Evolutionary conservation across 2,113 vertebrate genomes (phyloP).

Genomic region (Pungitius pungitius): DNA sequence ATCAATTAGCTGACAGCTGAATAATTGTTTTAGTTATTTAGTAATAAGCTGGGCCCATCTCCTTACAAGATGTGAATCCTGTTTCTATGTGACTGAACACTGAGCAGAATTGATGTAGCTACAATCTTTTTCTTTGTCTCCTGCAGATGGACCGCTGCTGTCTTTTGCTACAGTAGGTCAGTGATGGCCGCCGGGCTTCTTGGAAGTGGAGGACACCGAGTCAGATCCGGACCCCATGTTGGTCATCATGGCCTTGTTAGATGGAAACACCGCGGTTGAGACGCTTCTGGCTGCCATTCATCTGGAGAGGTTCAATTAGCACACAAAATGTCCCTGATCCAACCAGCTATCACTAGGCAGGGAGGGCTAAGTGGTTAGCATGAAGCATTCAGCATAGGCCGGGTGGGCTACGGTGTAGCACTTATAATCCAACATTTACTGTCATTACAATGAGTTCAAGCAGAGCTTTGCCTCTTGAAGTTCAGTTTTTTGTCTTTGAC

Average conservation of each 20-base stretch:
- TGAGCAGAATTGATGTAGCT: too few relatives aligned
- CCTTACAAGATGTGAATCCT: too few relatives aligned
- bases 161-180: slow-evolving; percentile 49
- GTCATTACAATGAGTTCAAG: neutral
- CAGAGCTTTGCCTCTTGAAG: neutral
- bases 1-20: neutral
- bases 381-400: too few relatives aligned
- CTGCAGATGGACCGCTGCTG: slow-evolving; percentile 72
- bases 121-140: neutral
- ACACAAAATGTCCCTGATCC: too few relatives aligned
- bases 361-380: neutral
- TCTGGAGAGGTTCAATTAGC: slow-evolving; percentile 77
- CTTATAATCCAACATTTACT: too few relatives aligned
- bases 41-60: too few relatives aligned
- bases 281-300: slow-evolving; percentile 89
- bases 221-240: slow-evolving; percentile 54
- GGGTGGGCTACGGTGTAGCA: neutral
- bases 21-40: neutral
- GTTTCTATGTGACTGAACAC: neutral
- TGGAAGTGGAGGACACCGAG: slow-evolving; percentile 51
- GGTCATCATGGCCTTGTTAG: slow-evolving; percentile 78
- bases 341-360: neutral
- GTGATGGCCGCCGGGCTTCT: slow-evolving; percentile 51
- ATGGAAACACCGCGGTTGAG: slow-evolving; percentile 83
- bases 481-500: too few relatives aligned